Conservation (phyloP, 1,140 invertebrate species). For the Sipha flava region DNA sequence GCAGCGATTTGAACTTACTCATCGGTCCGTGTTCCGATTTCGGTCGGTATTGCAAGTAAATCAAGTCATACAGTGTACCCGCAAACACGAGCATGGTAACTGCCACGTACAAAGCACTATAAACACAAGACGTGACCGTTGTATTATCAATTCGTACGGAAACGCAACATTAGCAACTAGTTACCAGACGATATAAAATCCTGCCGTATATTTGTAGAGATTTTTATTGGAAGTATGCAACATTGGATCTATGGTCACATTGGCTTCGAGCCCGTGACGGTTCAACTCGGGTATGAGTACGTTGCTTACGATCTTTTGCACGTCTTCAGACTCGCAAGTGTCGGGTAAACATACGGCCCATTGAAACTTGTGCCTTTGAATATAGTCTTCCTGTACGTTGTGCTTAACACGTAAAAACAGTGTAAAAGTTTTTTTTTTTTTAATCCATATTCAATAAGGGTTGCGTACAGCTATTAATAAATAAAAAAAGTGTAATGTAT, state of each 20-base stretch:
- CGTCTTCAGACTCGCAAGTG: not conserved
- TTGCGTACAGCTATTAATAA: too few species aligned
- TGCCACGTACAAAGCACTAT: not conserved
- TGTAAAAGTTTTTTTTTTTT: too few species aligned
- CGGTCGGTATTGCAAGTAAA: not conserved
- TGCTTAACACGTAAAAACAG: not conserved
- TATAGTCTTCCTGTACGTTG: not conserved
- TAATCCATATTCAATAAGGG: too few species aligned
- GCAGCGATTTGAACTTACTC: not conserved
- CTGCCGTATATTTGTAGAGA: not conserved
- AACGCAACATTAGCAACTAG: too few species aligned
- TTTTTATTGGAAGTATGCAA: constrained; percentile 1
- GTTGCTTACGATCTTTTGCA: constrained; percentile 10
- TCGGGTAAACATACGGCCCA: constrained; percentile 19
- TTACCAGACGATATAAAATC: not conserved
- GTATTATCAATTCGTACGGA: not conserved
- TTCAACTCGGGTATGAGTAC: not conserved
- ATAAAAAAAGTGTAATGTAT: too few species aligned
- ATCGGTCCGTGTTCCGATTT: constrained; percentile 18
- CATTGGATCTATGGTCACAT: not conserved
- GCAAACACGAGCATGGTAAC: not conserved
- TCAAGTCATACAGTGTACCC: not conserved
- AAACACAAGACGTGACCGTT: not conserved
- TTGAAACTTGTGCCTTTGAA: constrained; percentile 5
- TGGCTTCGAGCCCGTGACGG: not conserved